Percentiles rank a stretch among this genome's conserved stretches.
phyloP scores from a whole-genome alignment of 2,888 invertebrate species.

The Leucophenga montana region DNA sequence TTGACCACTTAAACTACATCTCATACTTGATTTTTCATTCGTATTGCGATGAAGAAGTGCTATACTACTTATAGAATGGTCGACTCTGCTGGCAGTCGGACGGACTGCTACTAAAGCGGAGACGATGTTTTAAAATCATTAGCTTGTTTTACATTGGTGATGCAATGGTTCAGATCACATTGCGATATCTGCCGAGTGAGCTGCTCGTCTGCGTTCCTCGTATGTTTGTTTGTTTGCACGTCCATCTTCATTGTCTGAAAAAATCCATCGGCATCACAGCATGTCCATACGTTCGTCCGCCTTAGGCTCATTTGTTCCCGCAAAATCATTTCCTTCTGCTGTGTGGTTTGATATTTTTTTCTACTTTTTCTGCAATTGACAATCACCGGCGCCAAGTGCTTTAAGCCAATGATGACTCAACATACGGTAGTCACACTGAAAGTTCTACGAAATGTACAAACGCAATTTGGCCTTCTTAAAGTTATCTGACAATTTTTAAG shows the following conservation, averaged over 20 bases:
- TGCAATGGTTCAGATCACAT: not conserved
- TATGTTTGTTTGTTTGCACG: too few species aligned
- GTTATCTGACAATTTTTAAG: too few species aligned
- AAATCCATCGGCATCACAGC: not conserved
- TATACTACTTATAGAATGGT: not conserved
- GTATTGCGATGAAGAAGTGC: not conserved
- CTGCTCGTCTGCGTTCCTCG: not conserved
- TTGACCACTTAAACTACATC: too few species aligned
- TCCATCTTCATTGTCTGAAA: too few species aligned
- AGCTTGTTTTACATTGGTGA: not conserved
- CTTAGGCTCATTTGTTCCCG: not conserved
- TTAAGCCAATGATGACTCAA: slow-evolving; percentile 34
- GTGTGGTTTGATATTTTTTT: not conserved
- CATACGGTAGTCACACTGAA: slow-evolving; percentile 29
- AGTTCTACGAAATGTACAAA: slow-evolving; percentile 20
- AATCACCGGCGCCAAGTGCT: slow-evolving; percentile 42
- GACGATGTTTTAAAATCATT: not conserved
- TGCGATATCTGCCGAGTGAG: not conserved
- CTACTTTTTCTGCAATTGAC: slow-evolving; percentile 8
- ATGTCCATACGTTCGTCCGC: not conserved
- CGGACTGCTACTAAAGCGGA: not conserved
- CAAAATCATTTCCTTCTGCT: not conserved
- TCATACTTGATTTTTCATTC: not conserved
- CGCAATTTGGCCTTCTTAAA: too few species aligned
- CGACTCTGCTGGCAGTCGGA: not conserved